Percentiles rank a stretch among this genome's conserved stretches.
phyloP scores from a whole-genome alignment of 2,888 invertebrate species.

The Dendrolimus houi region DNA sequence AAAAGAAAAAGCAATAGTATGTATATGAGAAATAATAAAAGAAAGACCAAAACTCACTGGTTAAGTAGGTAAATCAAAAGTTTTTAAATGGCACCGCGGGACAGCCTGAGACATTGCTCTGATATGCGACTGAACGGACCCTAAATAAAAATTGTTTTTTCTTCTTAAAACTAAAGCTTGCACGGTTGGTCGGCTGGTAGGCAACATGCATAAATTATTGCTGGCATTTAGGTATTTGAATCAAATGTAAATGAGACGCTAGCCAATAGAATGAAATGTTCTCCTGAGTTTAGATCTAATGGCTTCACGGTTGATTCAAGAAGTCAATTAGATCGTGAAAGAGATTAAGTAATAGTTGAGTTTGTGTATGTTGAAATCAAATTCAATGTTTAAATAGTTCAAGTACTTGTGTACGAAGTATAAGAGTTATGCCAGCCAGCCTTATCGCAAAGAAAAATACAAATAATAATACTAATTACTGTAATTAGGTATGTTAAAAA shows the following conservation, averaged over 20 bases:
- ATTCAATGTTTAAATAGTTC: no score
- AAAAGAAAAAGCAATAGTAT: no score
- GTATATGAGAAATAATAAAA: slow-evolving; percentile 18
- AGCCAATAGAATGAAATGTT: background rate
- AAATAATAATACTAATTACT: no score
- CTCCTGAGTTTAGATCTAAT: slow-evolving; percentile 4
- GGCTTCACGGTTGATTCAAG: background rate
- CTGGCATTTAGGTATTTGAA: slow-evolving; percentile 2
- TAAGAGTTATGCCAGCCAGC: no score
- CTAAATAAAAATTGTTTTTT: background rate
- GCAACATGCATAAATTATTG: background rate
- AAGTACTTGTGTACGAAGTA: no score
- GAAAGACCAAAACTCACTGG: slow-evolving; percentile 19
- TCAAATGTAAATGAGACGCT: background rate
- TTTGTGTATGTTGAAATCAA: no score
- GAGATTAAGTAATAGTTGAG: no score
- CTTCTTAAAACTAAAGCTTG: background rate
- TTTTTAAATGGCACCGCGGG: slow-evolving; percentile 48
- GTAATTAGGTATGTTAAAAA: no score
- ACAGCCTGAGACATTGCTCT: slow-evolving; percentile 43
- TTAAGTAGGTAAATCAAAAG: slow-evolving; percentile 47
- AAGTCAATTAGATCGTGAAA: no score
- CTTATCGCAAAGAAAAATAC: no score
- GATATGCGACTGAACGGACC: slow-evolving; percentile 30
- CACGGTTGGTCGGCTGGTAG: background rate